These are phyloP conservation scores for Rhipidura dahli DNA, from an alignment of 2,113 vertebrate genomes.

Conservation along the genomic window DNA sequence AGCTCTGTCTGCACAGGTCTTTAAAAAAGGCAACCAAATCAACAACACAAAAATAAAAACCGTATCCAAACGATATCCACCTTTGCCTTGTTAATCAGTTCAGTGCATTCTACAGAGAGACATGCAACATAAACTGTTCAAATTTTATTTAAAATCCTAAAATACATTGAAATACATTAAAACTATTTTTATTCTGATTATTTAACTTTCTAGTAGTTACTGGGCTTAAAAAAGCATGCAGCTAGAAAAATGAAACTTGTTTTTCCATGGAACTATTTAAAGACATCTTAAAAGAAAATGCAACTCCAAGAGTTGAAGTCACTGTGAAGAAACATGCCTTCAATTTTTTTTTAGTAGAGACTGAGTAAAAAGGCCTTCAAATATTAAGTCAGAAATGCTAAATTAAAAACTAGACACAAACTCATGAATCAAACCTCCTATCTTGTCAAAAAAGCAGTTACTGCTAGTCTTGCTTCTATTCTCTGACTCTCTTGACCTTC, in stretches of 20 bases:
- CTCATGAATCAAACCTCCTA: background rate
- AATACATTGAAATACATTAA: background rate
- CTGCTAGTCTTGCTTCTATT: background rate
- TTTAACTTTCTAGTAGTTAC: background rate
- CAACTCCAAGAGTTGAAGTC: background rate
- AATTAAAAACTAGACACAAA: constrained; percentile 7
- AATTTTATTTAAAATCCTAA: background rate
- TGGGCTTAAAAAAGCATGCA: background rate
- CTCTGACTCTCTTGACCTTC: background rate
- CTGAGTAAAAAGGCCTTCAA: background rate
- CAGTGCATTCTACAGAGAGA: background rate
- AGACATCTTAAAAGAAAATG: background rate
- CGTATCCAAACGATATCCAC: background rate
- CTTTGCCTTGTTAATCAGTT: background rate
- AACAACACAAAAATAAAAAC: background rate
- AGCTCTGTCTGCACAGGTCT: background rate
- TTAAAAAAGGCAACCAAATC: background rate
- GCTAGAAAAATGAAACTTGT: background rate
- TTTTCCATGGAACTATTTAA: background rate
- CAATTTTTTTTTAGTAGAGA: background rate
- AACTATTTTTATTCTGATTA: background rate
- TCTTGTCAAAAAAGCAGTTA: background rate
- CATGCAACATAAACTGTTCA: background rate
- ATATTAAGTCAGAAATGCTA: constrained; percentile 20
- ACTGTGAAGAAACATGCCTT: background rate